Evolutionary conservation across 2,113 vertebrate species (phyloP).

Genomic region (Podarcis raffonei): DNA sequence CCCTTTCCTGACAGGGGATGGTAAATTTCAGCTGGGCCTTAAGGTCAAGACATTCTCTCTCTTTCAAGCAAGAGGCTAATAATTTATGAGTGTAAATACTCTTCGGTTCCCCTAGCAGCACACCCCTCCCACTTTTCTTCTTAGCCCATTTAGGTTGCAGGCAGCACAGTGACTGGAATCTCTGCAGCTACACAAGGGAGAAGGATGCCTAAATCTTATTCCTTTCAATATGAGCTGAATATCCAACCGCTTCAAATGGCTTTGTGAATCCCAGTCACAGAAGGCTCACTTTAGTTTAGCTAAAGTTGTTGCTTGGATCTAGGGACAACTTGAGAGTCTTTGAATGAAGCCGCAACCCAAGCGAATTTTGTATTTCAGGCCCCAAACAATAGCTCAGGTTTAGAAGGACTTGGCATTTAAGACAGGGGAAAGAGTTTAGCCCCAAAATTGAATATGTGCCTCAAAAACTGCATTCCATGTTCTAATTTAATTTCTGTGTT

Average conservation of each 20-base stretch:
- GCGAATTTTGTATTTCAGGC: not conserved
- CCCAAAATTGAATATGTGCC: not conserved
- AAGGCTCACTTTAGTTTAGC: constrained; percentile 23
- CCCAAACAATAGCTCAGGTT: constrained; percentile 7
- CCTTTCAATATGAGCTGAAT: constrained; percentile 25
- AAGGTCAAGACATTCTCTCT: constrained; percentile 15
- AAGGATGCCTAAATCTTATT: constrained; percentile 2
- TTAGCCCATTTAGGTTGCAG: constrained; percentile 37
- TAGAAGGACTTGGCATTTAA: not conserved
- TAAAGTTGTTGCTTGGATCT: constrained; percentile 1
- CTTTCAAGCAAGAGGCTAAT: not conserved
- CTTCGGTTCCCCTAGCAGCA: constrained; percentile 19
- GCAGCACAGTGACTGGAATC: not conserved
- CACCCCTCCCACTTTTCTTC: constrained; percentile 32
- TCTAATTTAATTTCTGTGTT: not conserved
- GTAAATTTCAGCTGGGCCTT: constrained; percentile 39
- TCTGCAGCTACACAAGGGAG: not conserved
- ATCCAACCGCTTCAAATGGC: not conserved
- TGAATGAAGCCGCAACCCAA: not conserved
- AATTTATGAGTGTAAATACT: constrained; percentile 35
- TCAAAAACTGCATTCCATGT: not conserved
- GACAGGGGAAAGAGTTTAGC: not conserved
- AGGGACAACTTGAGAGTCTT: not conserved
- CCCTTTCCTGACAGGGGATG: not conserved
- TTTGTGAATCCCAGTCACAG: not conserved